Base-by-base conservation (phyloP, 2,113 vertebrate species). In the Poicephalus meyeri region DNA sequence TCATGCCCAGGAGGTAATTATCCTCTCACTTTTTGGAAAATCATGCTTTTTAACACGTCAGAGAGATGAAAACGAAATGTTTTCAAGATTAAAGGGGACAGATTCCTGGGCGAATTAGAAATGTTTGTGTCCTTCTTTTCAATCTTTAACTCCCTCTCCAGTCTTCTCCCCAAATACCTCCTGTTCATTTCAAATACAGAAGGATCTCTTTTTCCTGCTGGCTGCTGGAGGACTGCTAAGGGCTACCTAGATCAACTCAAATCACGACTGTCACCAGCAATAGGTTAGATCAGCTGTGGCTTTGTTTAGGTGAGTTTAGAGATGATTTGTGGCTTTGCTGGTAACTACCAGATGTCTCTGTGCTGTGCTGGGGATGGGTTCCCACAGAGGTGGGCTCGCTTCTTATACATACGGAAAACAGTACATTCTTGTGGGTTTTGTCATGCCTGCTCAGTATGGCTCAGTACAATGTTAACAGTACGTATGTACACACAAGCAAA, bases 261-360 rank as follows among this genome's bases (percentile, higher is more conserved):
- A 83, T 55, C 42, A 60, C 17, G 39, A 73, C 55, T 74, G 64
- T 61, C 80, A 81, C 58, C 53, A 83, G 58, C 90, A 79, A 79
- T 85, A 82, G 46, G 82, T 85, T 41, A 72, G 65, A 78, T 91
- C 14, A 85, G 66, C 74, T 49, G 39, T 53, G 49, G 41, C 74
- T 94, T 89, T 89, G 70, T 89, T 89, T 93, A 60, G 66, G 63
- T 85, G 74, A 71, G 26, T 94, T 93, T 76, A 69, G 52, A 85
- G 60, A 88, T 73, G 71, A 90, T 83, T 90, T 83, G 92, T 93
- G 80, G 64, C 76, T 84, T 90, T 94, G 42, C 64, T 86, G 42
- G 89, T 94, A 80, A 42, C 76, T 86, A 47, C 80, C 86, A 83
- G 76, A 74, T 88, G 64, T 74, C 35, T 83, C 49, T 31, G 28